A percentile compares a stretch with the other conserved stretches of the same genome.
These are phyloP conservation scores for Luscinia megarhynchos DNA, from an alignment of 2,797 vertebrate species.

Conservation along the genomic window DNA sequence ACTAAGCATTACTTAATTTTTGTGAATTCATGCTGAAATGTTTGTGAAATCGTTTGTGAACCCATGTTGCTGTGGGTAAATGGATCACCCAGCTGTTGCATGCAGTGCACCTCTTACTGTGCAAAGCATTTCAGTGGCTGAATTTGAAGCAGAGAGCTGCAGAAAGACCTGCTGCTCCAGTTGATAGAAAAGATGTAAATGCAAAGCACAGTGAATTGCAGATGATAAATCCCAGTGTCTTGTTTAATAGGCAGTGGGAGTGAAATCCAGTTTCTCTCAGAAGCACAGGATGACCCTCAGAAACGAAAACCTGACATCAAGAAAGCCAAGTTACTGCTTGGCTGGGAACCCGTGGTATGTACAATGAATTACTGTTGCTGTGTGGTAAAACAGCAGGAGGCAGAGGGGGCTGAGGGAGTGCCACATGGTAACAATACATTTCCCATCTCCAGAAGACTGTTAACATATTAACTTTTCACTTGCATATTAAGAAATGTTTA, in stretches of 20 bases:
- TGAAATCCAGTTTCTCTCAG: conserved; percentile 97
- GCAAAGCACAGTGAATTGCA: not conserved
- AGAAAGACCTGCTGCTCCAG: not conserved
- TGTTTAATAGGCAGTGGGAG: conserved; percentile 86
- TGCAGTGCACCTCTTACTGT: not conserved
- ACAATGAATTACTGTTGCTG: not conserved
- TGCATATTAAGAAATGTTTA: not conserved
- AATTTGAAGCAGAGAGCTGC: not conserved
- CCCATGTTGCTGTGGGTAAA: not conserved
- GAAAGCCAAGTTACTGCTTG: conserved; percentile 94
- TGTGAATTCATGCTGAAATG: not conserved
- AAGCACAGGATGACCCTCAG: conserved; percentile 97
- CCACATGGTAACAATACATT: accelerated
- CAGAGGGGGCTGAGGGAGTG: not conserved
- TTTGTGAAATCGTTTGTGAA: not conserved
- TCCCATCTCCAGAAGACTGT: not conserved
- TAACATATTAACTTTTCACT: not conserved
- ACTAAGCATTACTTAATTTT: not conserved
- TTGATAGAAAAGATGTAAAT: not conserved
- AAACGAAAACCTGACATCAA: conserved; percentile 95
- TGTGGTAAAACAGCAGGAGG: not conserved
- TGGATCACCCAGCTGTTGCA: not conserved
- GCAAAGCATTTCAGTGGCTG: not conserved
- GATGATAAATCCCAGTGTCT: not conserved
- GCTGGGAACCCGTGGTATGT: conserved; percentile 98